phyloP scores from a whole-genome alignment of 1,140 invertebrate species.

The Hylyphantes graminicola region DNA sequence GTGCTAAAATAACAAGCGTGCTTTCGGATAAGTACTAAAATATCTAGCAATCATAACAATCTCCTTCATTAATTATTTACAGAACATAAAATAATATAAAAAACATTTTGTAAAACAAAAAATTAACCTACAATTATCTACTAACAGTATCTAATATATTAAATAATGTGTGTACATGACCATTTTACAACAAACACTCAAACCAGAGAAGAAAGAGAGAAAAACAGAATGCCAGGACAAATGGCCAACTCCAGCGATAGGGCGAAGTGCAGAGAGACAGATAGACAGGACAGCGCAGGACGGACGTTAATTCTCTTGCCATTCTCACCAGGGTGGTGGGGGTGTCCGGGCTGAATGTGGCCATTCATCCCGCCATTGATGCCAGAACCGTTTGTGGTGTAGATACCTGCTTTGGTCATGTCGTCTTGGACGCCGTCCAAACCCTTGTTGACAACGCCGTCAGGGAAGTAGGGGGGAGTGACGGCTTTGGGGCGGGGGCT shows the following conservation, averaged over 20 bases:
- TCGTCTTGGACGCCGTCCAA: conserved; percentile 72
- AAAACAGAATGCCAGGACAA: conserved; percentile 54
- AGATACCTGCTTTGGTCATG: conserved; percentile 56
- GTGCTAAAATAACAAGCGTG: no score
- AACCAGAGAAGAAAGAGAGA: conserved; percentile 1
- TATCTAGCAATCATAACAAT: no score
- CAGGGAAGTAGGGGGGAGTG: conserved; percentile 83
- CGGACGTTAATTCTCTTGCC: neutral
- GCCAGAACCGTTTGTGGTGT: conserved; percentile 56
- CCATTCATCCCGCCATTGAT: conserved; percentile 60
- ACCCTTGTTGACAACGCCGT: conserved; percentile 90
- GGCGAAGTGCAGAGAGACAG: conserved; percentile 5
- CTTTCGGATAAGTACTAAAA: no score
- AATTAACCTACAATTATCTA: no score
- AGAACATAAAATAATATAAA: no score
- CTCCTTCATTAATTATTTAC: no score
- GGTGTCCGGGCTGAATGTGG: conserved; percentile 45
- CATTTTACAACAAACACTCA: no score
- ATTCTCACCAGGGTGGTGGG: conserved; percentile 50
- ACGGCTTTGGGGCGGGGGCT: conserved; percentile 80
- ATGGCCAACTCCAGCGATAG: conserved; percentile 45
- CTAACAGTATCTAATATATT: no score
- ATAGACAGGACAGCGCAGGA: neutral
- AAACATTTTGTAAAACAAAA: no score
- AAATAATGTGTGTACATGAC: no score